These are phyloP conservation scores for Sprattus sprattus DNA, from an alignment of 2,113 vertebrate genomes.

Conservation along the genomic window DNA sequence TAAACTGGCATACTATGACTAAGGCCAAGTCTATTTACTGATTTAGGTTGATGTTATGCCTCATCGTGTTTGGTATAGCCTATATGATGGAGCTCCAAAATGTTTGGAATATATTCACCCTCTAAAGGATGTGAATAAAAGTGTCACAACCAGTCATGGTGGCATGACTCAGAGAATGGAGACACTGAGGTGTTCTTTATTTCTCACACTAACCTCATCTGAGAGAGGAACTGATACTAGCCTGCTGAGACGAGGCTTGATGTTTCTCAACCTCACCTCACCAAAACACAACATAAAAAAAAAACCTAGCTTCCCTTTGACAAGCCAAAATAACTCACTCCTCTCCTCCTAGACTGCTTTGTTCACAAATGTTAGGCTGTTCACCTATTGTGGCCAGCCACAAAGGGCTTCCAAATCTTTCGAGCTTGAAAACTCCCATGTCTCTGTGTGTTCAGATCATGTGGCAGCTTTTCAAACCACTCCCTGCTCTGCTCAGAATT, in stretches of 20 bases:
- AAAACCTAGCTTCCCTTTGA: not conserved
- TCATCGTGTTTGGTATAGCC: not conserved
- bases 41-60: not conserved
- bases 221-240: slow-evolving; percentile 14
- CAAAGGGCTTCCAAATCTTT: not conserved
- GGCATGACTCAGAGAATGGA: not conserved
- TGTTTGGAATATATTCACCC: not conserved
- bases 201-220: not conserved
- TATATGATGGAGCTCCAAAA: not conserved
- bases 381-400: not conserved
- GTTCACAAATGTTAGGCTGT: not conserved
- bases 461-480: not conserved
- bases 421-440: not conserved
- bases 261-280: not conserved
- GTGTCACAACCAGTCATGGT: not conserved
- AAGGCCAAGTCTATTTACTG: not conserved
- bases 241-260: not conserved
- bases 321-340: not conserved
- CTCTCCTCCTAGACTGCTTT: not conserved
- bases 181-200: not conserved
- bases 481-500: not conserved
- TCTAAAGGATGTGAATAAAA: not conserved
- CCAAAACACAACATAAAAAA: not conserved
- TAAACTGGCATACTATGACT: not conserved
- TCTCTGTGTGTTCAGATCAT: not conserved